Evolutionary conservation across 2,113 vertebrate species (phyloP), one percentile per base, ranked within the genome.

Genomic region (Brachyhypopomus occidentalis): DNA sequence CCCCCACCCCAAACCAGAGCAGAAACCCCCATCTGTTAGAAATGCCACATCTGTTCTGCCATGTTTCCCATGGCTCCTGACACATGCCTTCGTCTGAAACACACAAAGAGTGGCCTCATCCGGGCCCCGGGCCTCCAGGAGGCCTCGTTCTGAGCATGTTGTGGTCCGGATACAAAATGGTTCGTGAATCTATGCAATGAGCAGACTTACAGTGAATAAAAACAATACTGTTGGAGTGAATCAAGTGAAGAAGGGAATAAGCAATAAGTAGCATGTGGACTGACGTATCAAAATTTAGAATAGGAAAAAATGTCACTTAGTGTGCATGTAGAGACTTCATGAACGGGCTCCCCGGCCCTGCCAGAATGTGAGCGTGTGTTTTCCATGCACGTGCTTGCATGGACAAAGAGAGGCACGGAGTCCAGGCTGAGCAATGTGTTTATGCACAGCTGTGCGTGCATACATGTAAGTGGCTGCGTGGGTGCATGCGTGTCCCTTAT

Each of bases 21-120:
- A 80, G 41, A 67, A 52, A 48, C 77, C 75, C 71, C 75, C 45
- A 52, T 64, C 70, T 71, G 63, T 72, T 81, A 63, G 27, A 79
- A 62, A 77, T 73, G 79, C 36, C 38, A 82, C 79, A 84, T 84
- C 75, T 84, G 79, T 48, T 75, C 6, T 3, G 23, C 56, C 77
- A 82, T 84, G 77, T 80, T 84, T 83, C 60, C 72, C 56, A 63
- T 62, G 69, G 7, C 30, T 58, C 9, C 58, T 36, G 78, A 38
- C n/a, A 52, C 20, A 60, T 71, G n/a, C 66, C 45, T 70, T 19
- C 3, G n/a, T 56, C 8, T n/a, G 2, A 20, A 30, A 19, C 36
- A 77, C 62, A 62, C 59, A 77, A 78, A 69, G 22, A 38, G 14
- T 41, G 4, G 20, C 58, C 63, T 73, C 22, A 52, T 70, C 23